A percentile compares a stretch with the other conserved stretches of the same genome.
These are phyloP conservation scores for Artibeus jamaicensis DNA, from an alignment of 2,797 vertebrate species.

Conservation along the genomic window DNA sequence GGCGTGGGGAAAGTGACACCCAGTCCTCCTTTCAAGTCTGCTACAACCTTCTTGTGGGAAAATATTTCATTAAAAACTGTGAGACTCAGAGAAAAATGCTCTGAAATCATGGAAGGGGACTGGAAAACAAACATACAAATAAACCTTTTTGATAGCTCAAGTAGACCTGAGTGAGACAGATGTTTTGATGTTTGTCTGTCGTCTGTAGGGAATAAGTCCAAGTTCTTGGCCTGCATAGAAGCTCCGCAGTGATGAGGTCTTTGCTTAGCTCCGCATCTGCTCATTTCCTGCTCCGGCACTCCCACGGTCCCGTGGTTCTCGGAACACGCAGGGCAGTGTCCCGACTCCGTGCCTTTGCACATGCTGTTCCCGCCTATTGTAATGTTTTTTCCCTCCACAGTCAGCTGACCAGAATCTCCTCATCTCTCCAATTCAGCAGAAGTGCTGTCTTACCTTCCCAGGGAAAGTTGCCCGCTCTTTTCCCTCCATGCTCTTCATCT, in stretches of 20 bases:
- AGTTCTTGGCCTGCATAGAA: neutral
- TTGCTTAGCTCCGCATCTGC: neutral
- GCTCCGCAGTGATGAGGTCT: neutral
- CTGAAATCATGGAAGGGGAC: conserved; percentile 9
- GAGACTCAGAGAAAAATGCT: neutral
- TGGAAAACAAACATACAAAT: neutral
- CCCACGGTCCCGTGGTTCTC: neutral
- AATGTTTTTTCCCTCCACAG: neutral
- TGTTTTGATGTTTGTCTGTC: conserved; percentile 2
- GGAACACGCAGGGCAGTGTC: neutral
- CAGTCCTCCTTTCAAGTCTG: conserved; percentile 40
- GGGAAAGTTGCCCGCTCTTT: neutral
- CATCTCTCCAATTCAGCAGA: neutral
- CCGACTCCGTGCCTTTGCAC: rapidly evolving
- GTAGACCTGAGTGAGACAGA: neutral
- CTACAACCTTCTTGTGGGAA: conserved; percentile 31
- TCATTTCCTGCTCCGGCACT: neutral
- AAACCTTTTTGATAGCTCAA: neutral
- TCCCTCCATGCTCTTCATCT: neutral
- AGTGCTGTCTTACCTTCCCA: neutral
- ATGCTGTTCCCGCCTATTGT: neutral
- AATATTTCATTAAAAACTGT: conserved; percentile 37
- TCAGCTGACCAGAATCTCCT: neutral
- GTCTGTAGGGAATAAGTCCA: neutral
- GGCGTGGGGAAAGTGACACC: conserved; percentile 32